A percentile compares a stretch with the other conserved stretches of the same genome.
phyloP scores from a whole-genome alignment of 92 coral and sea anemone species.

The Epizoanthus illoricatus region DNA sequence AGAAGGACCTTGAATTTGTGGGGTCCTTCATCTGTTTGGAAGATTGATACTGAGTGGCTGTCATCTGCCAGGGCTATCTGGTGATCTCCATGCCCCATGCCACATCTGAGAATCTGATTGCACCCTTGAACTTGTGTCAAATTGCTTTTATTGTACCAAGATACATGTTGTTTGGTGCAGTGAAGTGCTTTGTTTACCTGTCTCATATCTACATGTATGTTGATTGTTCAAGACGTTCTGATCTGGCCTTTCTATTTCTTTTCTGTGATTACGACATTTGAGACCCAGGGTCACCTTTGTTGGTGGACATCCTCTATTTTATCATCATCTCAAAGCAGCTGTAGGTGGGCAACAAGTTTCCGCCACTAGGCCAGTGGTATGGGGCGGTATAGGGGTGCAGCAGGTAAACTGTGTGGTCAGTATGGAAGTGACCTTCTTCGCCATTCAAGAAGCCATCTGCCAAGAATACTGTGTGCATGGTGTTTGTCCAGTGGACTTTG shows the following conservation, averaged over 20 bases:
- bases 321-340: constrained; percentile 27
- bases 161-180: constrained; percentile 4
- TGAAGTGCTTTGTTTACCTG: constrained; percentile 24
- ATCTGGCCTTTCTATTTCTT: constrained; percentile 10
- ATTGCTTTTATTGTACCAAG: constrained; percentile 27
- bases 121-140: too few relatives aligned
- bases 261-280: constrained; percentile 31
- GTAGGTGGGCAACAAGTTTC: constrained; percentile 23
- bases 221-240: constrained; percentile 9
- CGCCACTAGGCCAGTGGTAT: constrained; percentile 25
- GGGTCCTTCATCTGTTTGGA: too few relatives aligned
- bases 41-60: too few relatives aligned
- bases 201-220: constrained; percentile 33
- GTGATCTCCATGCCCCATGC: too few relatives aligned
- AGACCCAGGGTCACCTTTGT: constrained; percentile 8
- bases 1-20: too few relatives aligned
- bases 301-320: constrained; percentile 24
- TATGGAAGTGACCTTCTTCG: constrained; percentile 30
- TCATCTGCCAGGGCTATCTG: too few relatives aligned
- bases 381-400: constrained; percentile 16
- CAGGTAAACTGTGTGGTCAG: constrained; percentile 15
- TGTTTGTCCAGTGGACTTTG: constrained; percentile 4
- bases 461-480: background rate
- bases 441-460: constrained; percentile 27
- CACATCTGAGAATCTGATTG: too few relatives aligned